phyloP scores from a whole-genome alignment of 1,140 invertebrate species.

The Agraylea sexmaculata region DNA sequence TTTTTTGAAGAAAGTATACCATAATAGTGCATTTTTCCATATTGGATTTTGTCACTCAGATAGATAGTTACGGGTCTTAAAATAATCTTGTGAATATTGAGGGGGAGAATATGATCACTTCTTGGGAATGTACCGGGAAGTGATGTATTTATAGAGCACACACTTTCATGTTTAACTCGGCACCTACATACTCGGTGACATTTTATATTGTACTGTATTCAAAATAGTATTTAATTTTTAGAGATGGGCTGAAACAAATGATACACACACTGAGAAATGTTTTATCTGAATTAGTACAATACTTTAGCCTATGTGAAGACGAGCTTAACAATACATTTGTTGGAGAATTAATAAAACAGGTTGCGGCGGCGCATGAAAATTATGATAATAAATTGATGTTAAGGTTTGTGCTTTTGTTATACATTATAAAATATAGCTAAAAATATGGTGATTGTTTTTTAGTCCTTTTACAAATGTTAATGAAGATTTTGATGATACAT shows the following conservation, averaged over 20 bases:
- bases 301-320: slow-evolving; percentile 61
- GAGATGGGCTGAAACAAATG: slow-evolving; percentile 46
- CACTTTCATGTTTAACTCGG: no score
- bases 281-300: slow-evolving; percentile 53
- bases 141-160: no score
- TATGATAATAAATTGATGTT: slow-evolving; percentile 19
- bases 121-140: no score
- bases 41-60: no score
- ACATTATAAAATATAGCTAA: neutral
- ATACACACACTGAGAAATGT: slow-evolving; percentile 45
- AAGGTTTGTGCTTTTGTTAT: slow-evolving; percentile 10
- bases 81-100: no score
- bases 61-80: no score
- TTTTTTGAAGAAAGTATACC: no score
- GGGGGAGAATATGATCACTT: no score
- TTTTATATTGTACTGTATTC: slow-evolving; percentile 6
- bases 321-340: slow-evolving; percentile 63
- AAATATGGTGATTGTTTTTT: neutral
- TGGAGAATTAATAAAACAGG: slow-evolving; percentile 45
- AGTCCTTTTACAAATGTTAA: slow-evolving; percentile 7
- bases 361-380: slow-evolving; percentile 16
- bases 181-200: no score
- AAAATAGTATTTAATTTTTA: slow-evolving; percentile 25
- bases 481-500: slow-evolving; percentile 6
- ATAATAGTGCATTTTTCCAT: no score